Conservation (phyloP, 2,888 invertebrate genomes). For the Torymus tubicola region DNA sequence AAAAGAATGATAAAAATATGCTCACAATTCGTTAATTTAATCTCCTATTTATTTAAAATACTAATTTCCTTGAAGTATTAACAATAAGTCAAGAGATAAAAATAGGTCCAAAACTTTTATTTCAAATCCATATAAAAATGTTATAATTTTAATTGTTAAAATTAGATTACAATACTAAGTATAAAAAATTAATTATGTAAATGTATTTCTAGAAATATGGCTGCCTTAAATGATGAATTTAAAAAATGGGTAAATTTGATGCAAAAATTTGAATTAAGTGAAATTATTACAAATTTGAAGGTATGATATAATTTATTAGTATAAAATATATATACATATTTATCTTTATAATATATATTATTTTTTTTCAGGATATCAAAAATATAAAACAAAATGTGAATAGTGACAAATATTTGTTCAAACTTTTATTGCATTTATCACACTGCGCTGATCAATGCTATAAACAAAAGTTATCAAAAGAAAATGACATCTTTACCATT, state of each 20-base stretch:
- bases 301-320: conserved; percentile 31
- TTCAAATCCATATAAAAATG: too few relatives aligned
- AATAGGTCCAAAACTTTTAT: too few relatives aligned
- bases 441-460: conserved; percentile 63
- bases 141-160: neutral
- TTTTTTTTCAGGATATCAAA: conserved; percentile 70
- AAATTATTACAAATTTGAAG: conserved; percentile 30
- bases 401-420: conserved; percentile 63
- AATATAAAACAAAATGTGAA: conserved; percentile 34
- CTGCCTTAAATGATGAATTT: conserved; percentile 28
- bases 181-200: neutral
- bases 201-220: conserved; percentile 45
- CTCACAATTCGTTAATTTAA: too few relatives aligned
- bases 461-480: conserved; percentile 55
- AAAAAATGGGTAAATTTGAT: conserved; percentile 48
- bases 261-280: conserved; percentile 40
- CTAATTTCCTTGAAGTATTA: too few relatives aligned
- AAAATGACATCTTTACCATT: conserved; percentile 62
- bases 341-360: conserved; percentile 21
- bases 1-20: too few relatives aligned
- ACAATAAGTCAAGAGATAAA: too few relatives aligned
- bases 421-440: conserved; percentile 65
- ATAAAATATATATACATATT: neutral
- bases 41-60: too few relatives aligned
- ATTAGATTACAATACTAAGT: neutral